These are phyloP conservation scores for Drosophila colorata DNA, from an alignment of 2,888 invertebrate species.

Conservation along the genomic window DNA sequence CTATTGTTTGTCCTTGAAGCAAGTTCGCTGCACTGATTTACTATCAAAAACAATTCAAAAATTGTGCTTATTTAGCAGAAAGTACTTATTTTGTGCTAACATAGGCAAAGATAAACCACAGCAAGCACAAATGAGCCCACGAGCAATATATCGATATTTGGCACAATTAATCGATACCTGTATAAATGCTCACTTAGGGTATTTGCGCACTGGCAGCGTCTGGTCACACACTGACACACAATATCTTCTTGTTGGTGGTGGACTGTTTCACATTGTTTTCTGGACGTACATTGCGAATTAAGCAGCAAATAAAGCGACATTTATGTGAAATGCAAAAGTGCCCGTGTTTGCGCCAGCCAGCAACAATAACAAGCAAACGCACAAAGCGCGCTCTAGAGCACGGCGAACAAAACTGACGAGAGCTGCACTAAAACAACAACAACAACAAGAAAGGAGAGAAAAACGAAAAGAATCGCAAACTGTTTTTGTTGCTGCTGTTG, in stretches of 20 bases:
- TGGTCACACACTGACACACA: constrained; percentile 45
- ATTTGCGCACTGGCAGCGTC: constrained; percentile 16
- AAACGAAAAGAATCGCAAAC: constrained; percentile 53
- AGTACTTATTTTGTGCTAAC: not conserved
- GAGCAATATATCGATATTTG: constrained; percentile 31
- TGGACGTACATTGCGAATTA: constrained; percentile 58
- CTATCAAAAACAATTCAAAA: not conserved
- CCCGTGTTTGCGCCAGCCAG: constrained; percentile 47
- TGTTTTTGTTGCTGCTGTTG: constrained; percentile 50
- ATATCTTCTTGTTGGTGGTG: constrained; percentile 59
- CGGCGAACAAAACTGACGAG: constrained; percentile 35
- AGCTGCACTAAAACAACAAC: constrained; percentile 20
- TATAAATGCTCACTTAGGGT: constrained; percentile 4
- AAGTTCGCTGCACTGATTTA: not conserved
- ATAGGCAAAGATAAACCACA: not conserved
- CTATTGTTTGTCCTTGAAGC: constrained; percentile 28
- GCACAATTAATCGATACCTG: constrained; percentile 30
- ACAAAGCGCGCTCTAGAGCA: constrained; percentile 16
- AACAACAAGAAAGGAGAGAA: constrained; percentile 6
- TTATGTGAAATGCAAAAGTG: constrained; percentile 54
- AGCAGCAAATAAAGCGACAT: constrained; percentile 46
- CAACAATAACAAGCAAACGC: constrained; percentile 22
- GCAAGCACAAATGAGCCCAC: not conserved
- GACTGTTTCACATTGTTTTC: constrained; percentile 61
- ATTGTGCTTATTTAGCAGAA: not conserved